Evolutionary conservation across 2,888 invertebrate species (phyloP).

Genomic region (Iselma pallidipennis): DNA sequence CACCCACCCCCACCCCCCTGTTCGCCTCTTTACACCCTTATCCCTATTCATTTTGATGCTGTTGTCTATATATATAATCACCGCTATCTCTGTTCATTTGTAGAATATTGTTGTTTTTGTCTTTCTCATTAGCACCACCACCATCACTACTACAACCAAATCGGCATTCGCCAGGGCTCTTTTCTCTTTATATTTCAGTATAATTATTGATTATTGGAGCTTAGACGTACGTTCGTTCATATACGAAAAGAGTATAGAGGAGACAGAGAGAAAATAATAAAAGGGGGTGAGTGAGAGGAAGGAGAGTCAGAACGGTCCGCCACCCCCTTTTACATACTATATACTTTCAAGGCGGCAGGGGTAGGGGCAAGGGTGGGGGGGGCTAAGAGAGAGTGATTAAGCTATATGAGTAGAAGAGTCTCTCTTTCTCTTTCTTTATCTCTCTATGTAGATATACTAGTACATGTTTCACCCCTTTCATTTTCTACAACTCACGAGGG

Average conservation of each 20-base stretch:
- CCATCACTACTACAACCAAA: slow-evolving; percentile 31
- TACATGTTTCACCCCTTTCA: slow-evolving; percentile 56
- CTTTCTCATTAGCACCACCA: slow-evolving; percentile 41
- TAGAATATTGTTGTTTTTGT: slow-evolving; percentile 30
- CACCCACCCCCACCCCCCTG: slow-evolving; percentile 1
- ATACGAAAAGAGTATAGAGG: slow-evolving; percentile 6
- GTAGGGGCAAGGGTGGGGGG: slow-evolving; percentile 51
- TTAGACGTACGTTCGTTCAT: slow-evolving; percentile 47
- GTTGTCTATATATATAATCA: background rate
- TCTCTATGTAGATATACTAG: background rate
- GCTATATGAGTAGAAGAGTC: slow-evolving; percentile 64
- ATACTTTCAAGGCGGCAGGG: slow-evolving; percentile 46
- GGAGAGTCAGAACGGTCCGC: background rate
- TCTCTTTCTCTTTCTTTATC: too few relatives aligned
- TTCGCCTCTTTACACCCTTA: background rate
- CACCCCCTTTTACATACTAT: background rate
- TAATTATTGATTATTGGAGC: slow-evolving; percentile 66
- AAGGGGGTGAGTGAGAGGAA: background rate
- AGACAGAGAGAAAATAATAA: slow-evolving; percentile 1
- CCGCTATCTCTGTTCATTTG: slow-evolving; percentile 48
- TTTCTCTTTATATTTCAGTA: slow-evolving; percentile 64
- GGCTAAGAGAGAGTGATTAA: slow-evolving; percentile 58
- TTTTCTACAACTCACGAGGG: slow-evolving; percentile 16
- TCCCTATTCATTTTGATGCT: slow-evolving; percentile 3
- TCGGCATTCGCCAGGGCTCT: slow-evolving; percentile 53